These are phyloP conservation scores for Psophia crepitans DNA, from an alignment of 2,113 vertebrate species.

Conservation along the genomic window DNA sequence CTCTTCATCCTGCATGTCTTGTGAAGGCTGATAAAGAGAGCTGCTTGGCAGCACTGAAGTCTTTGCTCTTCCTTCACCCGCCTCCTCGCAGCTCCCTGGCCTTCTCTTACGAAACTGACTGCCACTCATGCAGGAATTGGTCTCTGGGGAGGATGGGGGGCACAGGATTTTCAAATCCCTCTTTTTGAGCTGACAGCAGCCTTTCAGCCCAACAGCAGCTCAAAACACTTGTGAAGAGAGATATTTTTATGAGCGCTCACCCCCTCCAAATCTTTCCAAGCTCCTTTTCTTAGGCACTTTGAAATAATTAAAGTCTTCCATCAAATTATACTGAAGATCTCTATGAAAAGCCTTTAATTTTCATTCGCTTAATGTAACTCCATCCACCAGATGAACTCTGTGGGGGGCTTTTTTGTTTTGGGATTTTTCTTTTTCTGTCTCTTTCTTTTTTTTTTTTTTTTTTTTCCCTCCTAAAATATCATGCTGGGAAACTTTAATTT, in stretches of 20 bases:
- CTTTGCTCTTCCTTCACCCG: not conserved
- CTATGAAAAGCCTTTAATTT: slow-evolving; percentile 76
- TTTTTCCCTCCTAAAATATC: not conserved
- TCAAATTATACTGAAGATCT: slow-evolving; percentile 74
- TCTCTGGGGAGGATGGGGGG: slow-evolving; percentile 7
- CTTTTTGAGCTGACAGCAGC: slow-evolving; percentile 27
- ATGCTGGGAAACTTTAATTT: slow-evolving; percentile 55
- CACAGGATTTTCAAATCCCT: not conserved
- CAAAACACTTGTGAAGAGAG: slow-evolving; percentile 15
- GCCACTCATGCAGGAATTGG: not conserved
- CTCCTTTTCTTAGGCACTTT: slow-evolving; percentile 63
- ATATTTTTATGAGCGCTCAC: slow-evolving; percentile 57
- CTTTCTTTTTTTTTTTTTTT: not conserved
- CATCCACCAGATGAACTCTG: slow-evolving; percentile 62
- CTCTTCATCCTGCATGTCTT: not conserved
- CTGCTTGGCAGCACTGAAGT: not conserved
- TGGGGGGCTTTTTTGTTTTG: slow-evolving; percentile 28
- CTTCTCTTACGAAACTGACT: not conserved
- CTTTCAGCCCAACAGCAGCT: slow-evolving; percentile 29
- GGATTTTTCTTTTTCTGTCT: not conserved
- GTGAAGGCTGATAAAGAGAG: not conserved
- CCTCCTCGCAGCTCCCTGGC: not conserved
- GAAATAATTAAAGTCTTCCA: slow-evolving; percentile 80
- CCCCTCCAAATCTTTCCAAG: slow-evolving; percentile 53
- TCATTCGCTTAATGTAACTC: slow-evolving; percentile 69